These are phyloP conservation scores for Eristalis tenax DNA, from an alignment of 2,888 invertebrate genomes.

Conservation along the genomic window DNA sequence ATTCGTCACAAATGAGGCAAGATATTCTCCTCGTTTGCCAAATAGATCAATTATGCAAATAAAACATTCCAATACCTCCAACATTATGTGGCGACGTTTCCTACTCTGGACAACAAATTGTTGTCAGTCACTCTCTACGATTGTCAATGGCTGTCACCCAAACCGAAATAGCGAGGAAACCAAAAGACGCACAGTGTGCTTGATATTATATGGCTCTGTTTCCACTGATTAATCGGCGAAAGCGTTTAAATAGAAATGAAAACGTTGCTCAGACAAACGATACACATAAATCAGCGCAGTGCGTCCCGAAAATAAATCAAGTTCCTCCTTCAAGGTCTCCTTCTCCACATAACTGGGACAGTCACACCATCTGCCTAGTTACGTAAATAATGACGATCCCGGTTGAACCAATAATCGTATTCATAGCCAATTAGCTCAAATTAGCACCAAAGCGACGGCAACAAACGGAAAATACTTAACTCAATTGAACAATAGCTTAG, in stretches of 20 bases:
- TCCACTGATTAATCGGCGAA: too few relatives aligned
- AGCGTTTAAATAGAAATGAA: neutral
- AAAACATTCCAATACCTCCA: too few relatives aligned
- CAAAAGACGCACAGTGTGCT: too few relatives aligned
- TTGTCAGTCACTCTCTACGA: too few relatives aligned
- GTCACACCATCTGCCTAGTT: neutral
- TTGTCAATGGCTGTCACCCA: too few relatives aligned
- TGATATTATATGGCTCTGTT: too few relatives aligned
- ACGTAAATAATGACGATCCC: neutral
- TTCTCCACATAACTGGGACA: neutral
- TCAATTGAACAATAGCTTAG: neutral
- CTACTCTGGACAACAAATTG: too few relatives aligned
- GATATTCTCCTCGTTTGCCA: too few relatives aligned
- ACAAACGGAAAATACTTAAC: neutral
- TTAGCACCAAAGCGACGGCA: neutral
- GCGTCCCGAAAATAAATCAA: neutral
- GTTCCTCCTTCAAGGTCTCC: neutral
- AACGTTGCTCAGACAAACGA: neutral
- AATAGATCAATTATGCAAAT: too few relatives aligned
- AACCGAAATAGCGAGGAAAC: too few relatives aligned
- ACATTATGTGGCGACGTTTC: too few relatives aligned
- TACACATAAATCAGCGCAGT: neutral
- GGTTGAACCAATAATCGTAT: neutral
- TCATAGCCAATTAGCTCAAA: neutral
- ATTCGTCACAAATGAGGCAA: too few relatives aligned